A percentile compares a stretch with the other conserved stretches of the same genome.
Evolutionary conservation across 2,888 invertebrate species (phyloP).

Genomic region (Lasioglossum calceatum): DNA sequence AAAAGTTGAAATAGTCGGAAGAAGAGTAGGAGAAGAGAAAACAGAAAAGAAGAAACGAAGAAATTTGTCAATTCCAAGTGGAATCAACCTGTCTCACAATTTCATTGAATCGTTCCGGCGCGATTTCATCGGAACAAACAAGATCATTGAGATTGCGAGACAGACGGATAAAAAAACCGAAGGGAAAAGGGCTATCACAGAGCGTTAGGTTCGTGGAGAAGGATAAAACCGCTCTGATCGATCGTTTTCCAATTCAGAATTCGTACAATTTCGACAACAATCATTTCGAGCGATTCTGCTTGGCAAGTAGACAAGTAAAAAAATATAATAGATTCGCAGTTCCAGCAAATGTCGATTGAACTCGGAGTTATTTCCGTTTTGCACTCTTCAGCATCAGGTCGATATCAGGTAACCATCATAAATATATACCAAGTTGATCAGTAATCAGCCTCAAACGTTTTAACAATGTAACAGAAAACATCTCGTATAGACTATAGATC

Average conservation of each 20-base stretch:
- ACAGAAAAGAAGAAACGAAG: constrained; percentile 19
- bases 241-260: constrained; percentile 47
- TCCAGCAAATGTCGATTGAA: constrained; percentile 25
- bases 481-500: background rate
- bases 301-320: constrained; percentile 1
- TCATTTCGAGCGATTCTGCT: constrained; percentile 16
- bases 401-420: constrained; percentile 34
- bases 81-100: constrained; percentile 12
- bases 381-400: constrained; percentile 34
- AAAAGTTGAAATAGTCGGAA: background rate
- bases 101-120: constrained; percentile 38
- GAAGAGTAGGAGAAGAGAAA: background rate
- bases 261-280: constrained; percentile 25
- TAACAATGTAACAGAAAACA: background rate
- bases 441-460: background rate
- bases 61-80: constrained; percentile 18
- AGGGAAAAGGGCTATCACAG: constrained; percentile 65
- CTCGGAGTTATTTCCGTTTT: constrained; percentile 22
- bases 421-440: constrained; percentile 8
- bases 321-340: constrained; percentile 5
- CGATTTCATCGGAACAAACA: background rate
- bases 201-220: constrained; percentile 66
- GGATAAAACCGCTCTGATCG: constrained; percentile 47
- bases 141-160: constrained; percentile 46
- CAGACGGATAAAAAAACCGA: background rate